phyloP scores from a whole-genome alignment of 2,797 vertebrate species.

The Syndactyla subalaris region DNA sequence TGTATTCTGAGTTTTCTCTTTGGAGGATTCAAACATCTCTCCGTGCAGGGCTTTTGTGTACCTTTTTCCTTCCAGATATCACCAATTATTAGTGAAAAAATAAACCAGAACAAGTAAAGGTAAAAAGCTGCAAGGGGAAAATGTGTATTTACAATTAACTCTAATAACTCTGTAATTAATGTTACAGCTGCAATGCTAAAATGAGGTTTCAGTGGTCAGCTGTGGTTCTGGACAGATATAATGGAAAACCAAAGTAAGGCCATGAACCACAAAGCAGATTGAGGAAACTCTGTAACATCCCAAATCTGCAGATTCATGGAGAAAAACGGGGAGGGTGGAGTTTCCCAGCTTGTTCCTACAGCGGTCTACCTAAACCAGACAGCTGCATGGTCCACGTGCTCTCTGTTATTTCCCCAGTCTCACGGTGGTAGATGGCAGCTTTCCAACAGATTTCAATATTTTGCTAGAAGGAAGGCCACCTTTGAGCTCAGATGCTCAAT shows the following conservation, averaged over 20 bases:
- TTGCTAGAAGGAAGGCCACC: not conserved
- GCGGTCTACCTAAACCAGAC: not conserved
- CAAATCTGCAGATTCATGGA: not conserved
- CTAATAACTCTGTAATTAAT: not conserved
- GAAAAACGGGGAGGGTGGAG: not conserved
- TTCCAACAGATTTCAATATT: not conserved
- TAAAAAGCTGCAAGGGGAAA: not conserved
- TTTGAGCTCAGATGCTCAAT: not conserved
- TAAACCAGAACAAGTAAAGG: not conserved
- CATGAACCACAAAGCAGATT: not conserved
- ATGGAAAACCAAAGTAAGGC: slow-evolving; percentile 7
- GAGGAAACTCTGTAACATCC: not conserved
- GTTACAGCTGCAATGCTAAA: not conserved
- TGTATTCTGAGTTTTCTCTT: not conserved
- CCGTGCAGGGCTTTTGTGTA: not conserved
- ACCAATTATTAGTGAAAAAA: not conserved
- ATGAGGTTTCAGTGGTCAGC: not conserved
- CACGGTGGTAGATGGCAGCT: not conserved
- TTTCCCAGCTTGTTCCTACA: not conserved
- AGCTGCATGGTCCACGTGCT: not conserved
- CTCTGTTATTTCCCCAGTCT: not conserved
- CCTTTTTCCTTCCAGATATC: not conserved
- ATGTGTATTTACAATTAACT: not conserved
- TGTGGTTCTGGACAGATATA: not conserved
- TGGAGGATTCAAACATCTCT: not conserved